Conservation (phyloP, 2,113 vertebrate genomes). For the Canis aureus region DNA sequence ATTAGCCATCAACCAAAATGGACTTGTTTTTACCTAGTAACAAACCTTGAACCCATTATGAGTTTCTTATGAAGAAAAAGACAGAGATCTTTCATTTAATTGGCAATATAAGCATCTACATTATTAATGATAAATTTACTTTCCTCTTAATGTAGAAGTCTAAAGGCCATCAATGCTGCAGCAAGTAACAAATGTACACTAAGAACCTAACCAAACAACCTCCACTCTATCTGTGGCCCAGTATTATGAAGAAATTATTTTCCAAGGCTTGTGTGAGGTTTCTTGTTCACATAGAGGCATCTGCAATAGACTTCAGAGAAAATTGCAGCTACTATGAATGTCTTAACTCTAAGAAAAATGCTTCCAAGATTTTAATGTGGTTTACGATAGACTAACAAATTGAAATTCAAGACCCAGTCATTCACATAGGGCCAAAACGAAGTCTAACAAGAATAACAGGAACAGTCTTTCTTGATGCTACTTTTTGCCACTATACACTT, state of each 20-base stretch:
- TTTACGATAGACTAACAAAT: not conserved
- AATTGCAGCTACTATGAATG: not conserved
- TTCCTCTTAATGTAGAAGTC: conserved; percentile 61
- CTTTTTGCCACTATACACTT: not conserved
- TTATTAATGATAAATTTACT: conserved; percentile 72
- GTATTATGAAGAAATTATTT: not conserved
- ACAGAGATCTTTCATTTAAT: conserved; percentile 61
- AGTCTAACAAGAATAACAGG: not conserved
- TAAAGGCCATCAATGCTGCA: conserved; percentile 33
- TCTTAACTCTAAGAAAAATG: not conserved
- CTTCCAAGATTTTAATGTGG: conserved; percentile 10
- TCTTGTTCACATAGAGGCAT: not conserved
- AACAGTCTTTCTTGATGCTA: not conserved
- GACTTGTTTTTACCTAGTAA: conserved; percentile 50
- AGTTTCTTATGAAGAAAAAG: conserved; percentile 38
- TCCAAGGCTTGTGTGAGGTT: conserved; percentile 15
- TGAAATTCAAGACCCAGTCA: conserved; percentile 21
- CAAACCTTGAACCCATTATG: conserved; percentile 7
- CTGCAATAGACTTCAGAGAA: not conserved
- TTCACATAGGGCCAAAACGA: not conserved
- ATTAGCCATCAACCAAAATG: conserved; percentile 53
- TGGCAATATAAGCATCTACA: conserved; percentile 55
- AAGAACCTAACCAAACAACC: conserved; percentile 51
- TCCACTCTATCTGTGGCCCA: not conserved
- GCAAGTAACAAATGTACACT: conserved; percentile 56